Conservation (phyloP, 2,797 vertebrate species). For the Phylloscopus collybita region DNA sequence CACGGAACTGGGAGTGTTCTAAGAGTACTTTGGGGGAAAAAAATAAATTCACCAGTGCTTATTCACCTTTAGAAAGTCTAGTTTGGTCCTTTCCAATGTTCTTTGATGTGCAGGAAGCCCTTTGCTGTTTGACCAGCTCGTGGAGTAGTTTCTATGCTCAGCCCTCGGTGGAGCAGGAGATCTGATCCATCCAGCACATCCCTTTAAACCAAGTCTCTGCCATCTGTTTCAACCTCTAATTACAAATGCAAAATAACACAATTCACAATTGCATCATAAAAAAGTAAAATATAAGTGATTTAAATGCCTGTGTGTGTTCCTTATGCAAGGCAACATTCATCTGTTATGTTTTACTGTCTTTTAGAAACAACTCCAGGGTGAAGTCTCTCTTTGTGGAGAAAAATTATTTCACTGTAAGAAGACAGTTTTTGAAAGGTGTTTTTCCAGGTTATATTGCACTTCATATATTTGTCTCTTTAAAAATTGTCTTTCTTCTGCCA, state of each 20-base stretch:
- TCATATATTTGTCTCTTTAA: not conserved
- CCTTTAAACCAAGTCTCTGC: constrained; percentile 50
- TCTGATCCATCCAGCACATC: not conserved
- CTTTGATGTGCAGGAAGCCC: not conserved
- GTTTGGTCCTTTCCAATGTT: not conserved
- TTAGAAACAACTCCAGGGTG: constrained; percentile 48
- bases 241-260: constrained; percentile 75
- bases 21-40: not conserved
- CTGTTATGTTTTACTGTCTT: constrained; percentile 59
- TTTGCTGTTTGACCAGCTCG: not conserved
- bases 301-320: constrained; percentile 68
- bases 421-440: not conserved
- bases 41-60: not conserved
- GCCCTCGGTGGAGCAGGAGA: not conserved
- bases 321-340: constrained; percentile 64
- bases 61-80: not conserved
- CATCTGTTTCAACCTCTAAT: constrained; percentile 74
- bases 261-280: constrained; percentile 73
- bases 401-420: not conserved
- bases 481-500: not conserved
- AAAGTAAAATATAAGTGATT: constrained; percentile 74
- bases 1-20: fast-evolving
- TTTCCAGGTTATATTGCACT: not conserved
- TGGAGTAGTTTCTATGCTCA: not conserved
- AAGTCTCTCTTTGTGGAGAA: constrained; percentile 38